Evolutionary conservation across 2,797 vertebrate species (phyloP), one percentile per base, ranked within the genome.

Genomic region (Manis crassicaudata): DNA sequence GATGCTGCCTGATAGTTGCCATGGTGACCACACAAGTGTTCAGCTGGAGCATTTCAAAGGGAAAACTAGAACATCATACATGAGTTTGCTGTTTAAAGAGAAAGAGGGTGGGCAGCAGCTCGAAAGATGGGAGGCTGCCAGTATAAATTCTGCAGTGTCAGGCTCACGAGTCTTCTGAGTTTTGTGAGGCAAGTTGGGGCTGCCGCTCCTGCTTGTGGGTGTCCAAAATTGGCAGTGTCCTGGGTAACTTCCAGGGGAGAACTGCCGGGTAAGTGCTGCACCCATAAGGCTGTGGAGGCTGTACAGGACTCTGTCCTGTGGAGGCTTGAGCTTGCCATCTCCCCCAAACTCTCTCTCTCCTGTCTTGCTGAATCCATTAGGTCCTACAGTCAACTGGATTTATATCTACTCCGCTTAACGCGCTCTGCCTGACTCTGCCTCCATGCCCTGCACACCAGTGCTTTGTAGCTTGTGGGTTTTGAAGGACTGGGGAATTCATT

Each of bases 1-100:
- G 82, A 93, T 93, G 95, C 92, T 97, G 95, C 97, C 96, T 97
- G 97, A 97, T 97, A 97, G 97, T 98, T 98, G 70, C 92, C 94
- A 96, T 97, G 91, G 97, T 52, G 96, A 98, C 97, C 91, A 93
- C 83, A 83, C 96, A 84, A 96, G 95, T 96, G 83, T 97, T 96
- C 90, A 9, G 80, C 63, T 90, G 92, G 94, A 93, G 86, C 79
- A 50, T 92, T 97, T 95, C 97, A 92, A 87, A 81, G 20, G 76
- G 75, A 92, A 80, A 94, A 95, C 92, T 73, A 89, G 95, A 95
- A 84, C 67, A 94, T 80, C 79, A 37, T 54, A 72, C 79, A 80
- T 5, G 85, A 95, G 73, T 84, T 87, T 12, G 0, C 85, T 63
- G 75, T 82, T 95, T 92, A 95, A 96, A 95, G 92, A 95, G 92